A percentile compares a stretch with the other conserved stretches of the same genome.
Evolutionary conservation across 2,113 vertebrate species (phyloP).

Genomic region (Girardinichthys multiradiatus): DNA sequence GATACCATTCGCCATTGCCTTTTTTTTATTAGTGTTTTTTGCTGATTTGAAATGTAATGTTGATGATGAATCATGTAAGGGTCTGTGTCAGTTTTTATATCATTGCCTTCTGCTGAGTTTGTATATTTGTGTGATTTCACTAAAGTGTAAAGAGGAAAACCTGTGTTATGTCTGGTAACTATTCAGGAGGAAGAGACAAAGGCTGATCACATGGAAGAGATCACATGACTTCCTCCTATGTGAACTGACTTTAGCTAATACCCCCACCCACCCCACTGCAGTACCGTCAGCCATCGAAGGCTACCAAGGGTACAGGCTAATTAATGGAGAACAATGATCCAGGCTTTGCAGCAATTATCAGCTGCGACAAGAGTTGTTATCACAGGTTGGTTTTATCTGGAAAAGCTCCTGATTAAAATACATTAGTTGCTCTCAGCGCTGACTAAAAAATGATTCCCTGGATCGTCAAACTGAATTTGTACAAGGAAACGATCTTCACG

Average conservation of each 20-base stretch:
- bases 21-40: slow-evolving; percentile 70
- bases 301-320: slow-evolving; percentile 50
- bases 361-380: slow-evolving; percentile 33
- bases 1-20: slow-evolving; percentile 73
- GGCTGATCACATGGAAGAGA: background rate
- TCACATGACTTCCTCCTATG: too few species aligned
- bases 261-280: background rate
- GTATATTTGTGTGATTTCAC: slow-evolving; percentile 79
- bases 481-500: too few species aligned
- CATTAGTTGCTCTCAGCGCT: slow-evolving; percentile 4
- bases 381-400: slow-evolving; percentile 45
- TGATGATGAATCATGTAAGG: slow-evolving; percentile 67
- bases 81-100: slow-evolving; percentile 77
- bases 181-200: background rate
- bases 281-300: slow-evolving; percentile 4
- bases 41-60: slow-evolving; percentile 68
- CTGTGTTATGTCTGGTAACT: background rate
- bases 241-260: too few species aligned
- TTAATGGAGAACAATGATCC: slow-evolving; percentile 61
- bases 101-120: slow-evolving; percentile 78
- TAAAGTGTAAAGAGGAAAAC: slow-evolving; percentile 74
- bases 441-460: background rate
- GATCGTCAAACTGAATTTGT: slow-evolving; percentile 8
- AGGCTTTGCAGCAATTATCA: slow-evolving; percentile 37
- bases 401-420: slow-evolving; percentile 38